phyloP scores from a whole-genome alignment of 2,113 vertebrate genomes.

The Cepphus grylle region DNA sequence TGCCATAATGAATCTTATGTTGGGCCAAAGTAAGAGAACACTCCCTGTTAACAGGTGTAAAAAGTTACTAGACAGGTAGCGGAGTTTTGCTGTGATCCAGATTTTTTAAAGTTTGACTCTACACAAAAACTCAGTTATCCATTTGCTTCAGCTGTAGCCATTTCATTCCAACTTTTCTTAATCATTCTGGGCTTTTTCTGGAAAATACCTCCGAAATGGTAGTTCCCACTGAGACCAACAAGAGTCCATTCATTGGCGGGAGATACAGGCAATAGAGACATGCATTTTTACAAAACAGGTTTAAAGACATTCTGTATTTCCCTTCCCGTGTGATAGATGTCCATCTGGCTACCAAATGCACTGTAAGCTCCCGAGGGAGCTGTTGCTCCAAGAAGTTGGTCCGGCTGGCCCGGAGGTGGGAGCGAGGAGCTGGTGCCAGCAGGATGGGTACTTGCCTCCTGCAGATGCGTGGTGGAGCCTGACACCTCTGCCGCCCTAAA shows the following conservation, averaged over 20 bases:
- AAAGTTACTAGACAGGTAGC: neutral
- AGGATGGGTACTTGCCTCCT: neutral
- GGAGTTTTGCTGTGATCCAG: neutral
- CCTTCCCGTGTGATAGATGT: neutral
- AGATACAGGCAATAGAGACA: neutral
- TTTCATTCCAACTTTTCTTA: neutral
- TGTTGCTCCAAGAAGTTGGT: neutral
- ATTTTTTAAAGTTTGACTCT: neutral
- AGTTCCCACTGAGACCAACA: neutral
- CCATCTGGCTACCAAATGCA: neutral
- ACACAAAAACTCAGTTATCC: neutral
- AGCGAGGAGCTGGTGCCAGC: neutral
- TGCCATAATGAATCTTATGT: neutral
- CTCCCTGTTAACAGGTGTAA: neutral
- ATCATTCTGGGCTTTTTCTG: neutral
- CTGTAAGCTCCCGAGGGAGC: neutral
- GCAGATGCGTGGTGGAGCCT: neutral
- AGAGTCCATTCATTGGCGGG: neutral
- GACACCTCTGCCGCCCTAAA: neutral
- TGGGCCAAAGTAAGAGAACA: neutral
- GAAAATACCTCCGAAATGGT: neutral
- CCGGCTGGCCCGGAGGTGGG: neutral
- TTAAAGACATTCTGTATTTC: neutral
- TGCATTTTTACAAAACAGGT: neutral
- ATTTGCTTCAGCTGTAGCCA: neutral